Base-by-base conservation (phyloP, 2,797 vertebrate genomes). In the Artibeus lituratus region DNA sequence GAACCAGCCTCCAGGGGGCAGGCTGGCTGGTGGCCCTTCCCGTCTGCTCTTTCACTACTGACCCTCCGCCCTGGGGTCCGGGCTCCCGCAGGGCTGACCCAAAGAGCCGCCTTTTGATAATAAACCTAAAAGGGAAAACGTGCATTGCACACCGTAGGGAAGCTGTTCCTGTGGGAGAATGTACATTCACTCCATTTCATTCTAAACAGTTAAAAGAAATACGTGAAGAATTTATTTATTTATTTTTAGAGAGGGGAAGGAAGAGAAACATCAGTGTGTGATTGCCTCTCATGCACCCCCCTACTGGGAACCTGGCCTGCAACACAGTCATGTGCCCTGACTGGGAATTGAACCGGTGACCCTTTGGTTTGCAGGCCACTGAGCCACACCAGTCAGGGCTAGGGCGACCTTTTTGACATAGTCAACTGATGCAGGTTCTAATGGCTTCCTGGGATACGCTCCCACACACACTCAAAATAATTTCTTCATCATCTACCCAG, bases 1-100 rank as follows among this genome's bases (percentile, higher is more conserved):
- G 67, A 92, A 49, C 69, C 91, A 92, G 88, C 95, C 95, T 91
- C 83, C 94, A 95, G 95, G 96, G 90, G 96, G 96, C 96, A 94
- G 90, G 39, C 92, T 90, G 85, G 51, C 55, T 39, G 86, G 76
- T 65, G 59, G n/a, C 29, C 16, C 65, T 80, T 76, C 44, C 53
- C 53, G 82, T 78, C 67, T 53, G 67, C 19, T 3, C 6, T 15
- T 35, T n/a, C 39, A 39, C 29, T n/a, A 1, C 5, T 2, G 5
- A 32, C 53, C 37, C 37, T 44, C 12, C 16, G 77, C 69, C 16
- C 0, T 14, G 26, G 12, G 47, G 32, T 74, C 35, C 42, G 8
- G n/a, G 29, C 51, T 88, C 76, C 21, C 53, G 82, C 69, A 76
- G 49, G 84, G 29, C 62, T 78, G 47, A 47, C 35, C 26, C 42